Evolutionary conservation across 2,797 vertebrate species (phyloP).

Genomic region (Podargus strigoides): DNA sequence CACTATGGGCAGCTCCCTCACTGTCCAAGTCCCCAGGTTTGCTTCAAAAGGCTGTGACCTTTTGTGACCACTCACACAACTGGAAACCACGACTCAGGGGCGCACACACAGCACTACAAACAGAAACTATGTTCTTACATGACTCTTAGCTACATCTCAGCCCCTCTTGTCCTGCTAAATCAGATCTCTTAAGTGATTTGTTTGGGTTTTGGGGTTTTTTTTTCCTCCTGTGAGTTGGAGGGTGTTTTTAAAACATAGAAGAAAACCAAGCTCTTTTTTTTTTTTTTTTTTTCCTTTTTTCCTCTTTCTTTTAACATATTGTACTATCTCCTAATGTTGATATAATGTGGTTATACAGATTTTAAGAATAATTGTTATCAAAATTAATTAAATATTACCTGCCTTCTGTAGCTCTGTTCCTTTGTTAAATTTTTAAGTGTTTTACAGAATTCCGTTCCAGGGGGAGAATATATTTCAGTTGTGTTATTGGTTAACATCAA

Average conservation of each 20-base stretch:
- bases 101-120: neutral
- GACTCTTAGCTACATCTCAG: neutral
- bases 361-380: neutral
- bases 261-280: rapidly evolving
- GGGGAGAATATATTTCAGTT: neutral
- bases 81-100: neutral
- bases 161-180: neutral
- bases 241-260: neutral
- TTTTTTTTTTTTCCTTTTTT: neutral
- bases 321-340: neutral
- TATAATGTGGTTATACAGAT: neutral
- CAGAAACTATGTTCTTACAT: neutral
- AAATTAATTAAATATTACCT: neutral
- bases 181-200: neutral
- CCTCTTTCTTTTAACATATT: neutral
- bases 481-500: neutral
- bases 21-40: neutral
- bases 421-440: neutral
- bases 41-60: neutral
- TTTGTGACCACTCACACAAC: neutral
- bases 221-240: neutral
- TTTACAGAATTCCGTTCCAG: neutral
- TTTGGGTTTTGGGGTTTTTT: too few relatives aligned
- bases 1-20: rapidly evolving
- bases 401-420: neutral